Percentiles rank a stretch among this genome's conserved stretches.
Conservation (phyloP, 2,888 invertebrate genomes). For the Caenorhabditis sp. region DNA sequence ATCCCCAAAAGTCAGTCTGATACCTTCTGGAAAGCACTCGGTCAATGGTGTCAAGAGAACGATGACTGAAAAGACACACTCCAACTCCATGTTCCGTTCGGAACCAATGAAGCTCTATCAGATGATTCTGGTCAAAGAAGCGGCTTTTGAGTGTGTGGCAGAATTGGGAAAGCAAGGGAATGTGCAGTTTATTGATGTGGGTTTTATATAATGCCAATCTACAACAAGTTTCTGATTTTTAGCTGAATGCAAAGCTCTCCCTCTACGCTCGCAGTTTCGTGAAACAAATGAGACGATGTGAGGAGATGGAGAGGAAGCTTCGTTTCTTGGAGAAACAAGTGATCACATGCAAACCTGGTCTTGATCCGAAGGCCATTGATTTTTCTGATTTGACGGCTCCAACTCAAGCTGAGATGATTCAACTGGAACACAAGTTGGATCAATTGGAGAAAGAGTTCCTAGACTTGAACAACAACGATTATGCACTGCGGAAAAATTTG, state of each 20-base stretch:
- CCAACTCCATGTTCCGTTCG: slow-evolving; percentile 59
- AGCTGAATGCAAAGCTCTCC: slow-evolving; percentile 97
- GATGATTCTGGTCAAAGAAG: slow-evolving; percentile 78
- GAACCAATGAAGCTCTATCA: slow-evolving; percentile 77
- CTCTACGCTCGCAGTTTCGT: slow-evolving; percentile 98
- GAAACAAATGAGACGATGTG: slow-evolving; percentile 96
- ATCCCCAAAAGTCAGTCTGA: slow-evolving; percentile 1
- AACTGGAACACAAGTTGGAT: slow-evolving; percentile 84
- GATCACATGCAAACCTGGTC: slow-evolving; percentile 94
- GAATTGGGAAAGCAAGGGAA: slow-evolving; percentile 75
- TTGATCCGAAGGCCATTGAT: slow-evolving; percentile 88
- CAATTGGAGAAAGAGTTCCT: slow-evolving; percentile 72
- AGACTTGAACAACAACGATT: slow-evolving; percentile 77
- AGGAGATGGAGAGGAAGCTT: slow-evolving; percentile 89
- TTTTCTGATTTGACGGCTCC: slow-evolving; percentile 89
- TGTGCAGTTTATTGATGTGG: slow-evolving; percentile 80
- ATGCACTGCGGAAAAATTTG: slow-evolving; percentile 63
- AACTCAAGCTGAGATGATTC: slow-evolving; percentile 95
- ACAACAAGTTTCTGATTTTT: slow-evolving; percentile 57
- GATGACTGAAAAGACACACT: not conserved
- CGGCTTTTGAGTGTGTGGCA: slow-evolving; percentile 77
- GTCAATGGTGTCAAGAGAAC: not conserved
- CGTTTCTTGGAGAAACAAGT: slow-evolving; percentile 95
- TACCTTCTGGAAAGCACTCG: not conserved
- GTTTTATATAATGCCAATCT: slow-evolving; percentile 7